Percentiles rank a stretch among this genome's conserved stretches.
Conservation (phyloP, 2,797 vertebrate species). For the Arnoldichthys spilopterus region DNA sequence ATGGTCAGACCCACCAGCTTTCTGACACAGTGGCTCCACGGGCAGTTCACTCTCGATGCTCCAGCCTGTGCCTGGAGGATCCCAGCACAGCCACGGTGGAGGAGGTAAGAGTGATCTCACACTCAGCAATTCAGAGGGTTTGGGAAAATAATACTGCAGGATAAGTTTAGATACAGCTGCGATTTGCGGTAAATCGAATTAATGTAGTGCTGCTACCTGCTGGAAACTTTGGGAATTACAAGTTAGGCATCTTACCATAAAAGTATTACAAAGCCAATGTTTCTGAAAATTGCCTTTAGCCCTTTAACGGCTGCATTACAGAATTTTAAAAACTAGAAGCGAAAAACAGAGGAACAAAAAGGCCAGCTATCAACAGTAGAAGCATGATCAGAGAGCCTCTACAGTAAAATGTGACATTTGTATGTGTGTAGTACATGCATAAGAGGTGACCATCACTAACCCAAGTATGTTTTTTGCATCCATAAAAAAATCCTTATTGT, state of each 20-base stretch:
- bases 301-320: neutral
- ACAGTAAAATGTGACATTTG: neutral
- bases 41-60: slow-evolving; percentile 60
- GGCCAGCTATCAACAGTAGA: neutral
- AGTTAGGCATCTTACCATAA: neutral
- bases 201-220: slow-evolving; percentile 20
- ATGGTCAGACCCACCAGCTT: slow-evolving; percentile 71
- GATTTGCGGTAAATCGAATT: neutral
- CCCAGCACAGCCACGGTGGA: neutral
- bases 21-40: slow-evolving; percentile 75
- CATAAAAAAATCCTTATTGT: neutral
- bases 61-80: slow-evolving; percentile 59
- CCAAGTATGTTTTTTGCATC: neutral
- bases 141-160: neutral
- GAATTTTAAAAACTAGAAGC: neutral
- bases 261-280: neutral
- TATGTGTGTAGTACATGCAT: neutral
- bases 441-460: neutral
- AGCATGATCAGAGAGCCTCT: neutral
- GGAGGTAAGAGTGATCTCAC: slow-evolving; percentile 38
- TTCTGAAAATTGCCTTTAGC: neutral
- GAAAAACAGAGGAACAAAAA: neutral
- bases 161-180: neutral
- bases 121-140: neutral
- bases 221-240: slow-evolving; percentile 6